Evolutionary conservation across 2,888 invertebrate genomes (phyloP), one percentile per base, ranked within the genome.

Genomic region (Chymomyza amoena): DNA sequence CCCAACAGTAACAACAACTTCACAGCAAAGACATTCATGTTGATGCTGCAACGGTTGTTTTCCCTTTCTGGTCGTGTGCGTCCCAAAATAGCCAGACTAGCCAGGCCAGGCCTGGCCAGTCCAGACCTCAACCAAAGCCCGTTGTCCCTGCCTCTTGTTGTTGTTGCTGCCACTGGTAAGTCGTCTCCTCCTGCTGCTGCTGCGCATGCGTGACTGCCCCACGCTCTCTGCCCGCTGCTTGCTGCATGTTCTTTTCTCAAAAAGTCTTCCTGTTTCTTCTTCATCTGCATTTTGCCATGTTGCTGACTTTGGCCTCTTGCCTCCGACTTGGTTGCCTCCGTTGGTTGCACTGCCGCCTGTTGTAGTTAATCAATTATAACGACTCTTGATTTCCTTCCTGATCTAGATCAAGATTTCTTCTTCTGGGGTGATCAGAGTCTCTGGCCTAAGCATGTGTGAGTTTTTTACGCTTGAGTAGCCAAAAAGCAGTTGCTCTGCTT

Each of bases 301-400:
- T 61, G 66, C 69, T 60, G 63, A 50, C 66, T 59, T 28, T 61
- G 39, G 45, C 54, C 39, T 52, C 62, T 18, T 16, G 6, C 56
- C 68, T 28, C 51, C 51, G 18, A 54, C 57, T 67, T 65, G n/a
- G n/a, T n/a, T n/a, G 50, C 52, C 45, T 57, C 50, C 57, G 28
- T 66, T 68, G 60, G 62, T 66, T 62, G 63, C 39, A 45, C 60
- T 65, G 57, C 64, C 59, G 69, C 68, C 69, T 69, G 77, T 80
- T 84, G 87, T 87, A 89, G 89, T 89, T 90, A 90, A 90, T 90
- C 90, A 90, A 90, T 90, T 90, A 89, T 88, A 90, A 89, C 89
- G 90, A 90, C 88, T 90, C 89, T 90, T 90, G 88, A 90, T 90
- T 90, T 90, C 89, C 90, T 90, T 90, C 90, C 90, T 89, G 90